These are phyloP conservation scores for Pseudochaenichthys georgianus DNA, from an alignment of 2,797 vertebrate species.

Conservation along the genomic window DNA sequence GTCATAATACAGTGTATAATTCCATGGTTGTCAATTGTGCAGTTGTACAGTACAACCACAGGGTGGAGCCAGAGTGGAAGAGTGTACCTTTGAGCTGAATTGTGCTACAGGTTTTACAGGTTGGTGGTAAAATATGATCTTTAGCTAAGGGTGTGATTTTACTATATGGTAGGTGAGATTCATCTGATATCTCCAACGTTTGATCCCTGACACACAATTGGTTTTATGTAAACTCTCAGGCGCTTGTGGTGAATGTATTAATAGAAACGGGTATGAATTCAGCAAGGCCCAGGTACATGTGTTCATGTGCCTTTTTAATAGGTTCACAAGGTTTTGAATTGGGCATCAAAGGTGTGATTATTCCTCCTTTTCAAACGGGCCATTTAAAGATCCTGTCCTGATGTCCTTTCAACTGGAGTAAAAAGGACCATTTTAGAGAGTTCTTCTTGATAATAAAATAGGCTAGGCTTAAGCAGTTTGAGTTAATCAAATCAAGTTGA, in stretches of 20 bases:
- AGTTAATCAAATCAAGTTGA: not conserved
- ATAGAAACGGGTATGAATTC: not conserved
- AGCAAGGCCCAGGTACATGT: not conserved
- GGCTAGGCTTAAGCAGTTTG: not conserved
- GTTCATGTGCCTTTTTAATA: not conserved
- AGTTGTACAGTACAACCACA: slow-evolving; percentile 43
- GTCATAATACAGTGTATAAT: not conserved
- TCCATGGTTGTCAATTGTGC: not conserved
- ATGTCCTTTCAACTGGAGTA: not conserved
- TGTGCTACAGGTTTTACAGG: slow-evolving; percentile 41
- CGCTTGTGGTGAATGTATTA: slow-evolving; percentile 12
- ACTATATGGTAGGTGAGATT: not conserved
- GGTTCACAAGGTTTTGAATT: not conserved
- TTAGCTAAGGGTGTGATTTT: slow-evolving; percentile 13
- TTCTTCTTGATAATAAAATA: too few species aligned
- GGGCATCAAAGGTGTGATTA: too few species aligned
- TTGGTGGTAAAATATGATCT: slow-evolving; percentile 5
- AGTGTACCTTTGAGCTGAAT: not conserved
- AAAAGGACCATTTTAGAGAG: not conserved
- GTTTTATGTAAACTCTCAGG: slow-evolving; percentile 10
- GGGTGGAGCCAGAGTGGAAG: slow-evolving; percentile 61
- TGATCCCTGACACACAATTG: not conserved
- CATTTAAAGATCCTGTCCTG: not conserved
- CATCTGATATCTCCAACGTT: not conserved
- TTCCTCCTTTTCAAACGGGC: not conserved